These are phyloP conservation scores for Boleophthalmus pectinirostris DNA, from an alignment of 2,113 vertebrate genomes.

Conservation along the genomic window DNA sequence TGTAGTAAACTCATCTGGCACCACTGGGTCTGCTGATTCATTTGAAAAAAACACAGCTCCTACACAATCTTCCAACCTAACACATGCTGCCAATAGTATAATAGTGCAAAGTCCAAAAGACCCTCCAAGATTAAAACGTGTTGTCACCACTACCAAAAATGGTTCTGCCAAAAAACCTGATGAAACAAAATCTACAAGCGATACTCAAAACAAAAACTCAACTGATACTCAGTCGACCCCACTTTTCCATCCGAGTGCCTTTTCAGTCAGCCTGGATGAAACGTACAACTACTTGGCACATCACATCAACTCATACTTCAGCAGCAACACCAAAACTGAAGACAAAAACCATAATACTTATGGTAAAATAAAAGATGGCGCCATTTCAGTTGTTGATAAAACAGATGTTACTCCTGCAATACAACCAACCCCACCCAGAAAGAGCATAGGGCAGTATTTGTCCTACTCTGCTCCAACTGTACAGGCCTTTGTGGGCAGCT, in stretches of 20 bases:
- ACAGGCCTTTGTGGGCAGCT: constrained; percentile 93
- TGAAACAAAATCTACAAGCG: constrained; percentile 20
- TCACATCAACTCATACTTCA: constrained; percentile 93
- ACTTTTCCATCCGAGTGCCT: constrained; percentile 84
- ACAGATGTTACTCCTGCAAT: constrained; percentile 6
- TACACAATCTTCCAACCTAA: constrained; percentile 13
- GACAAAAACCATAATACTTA: constrained; percentile 53
- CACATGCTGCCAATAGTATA: constrained; percentile 4
- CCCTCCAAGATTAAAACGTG: constrained; percentile 56
- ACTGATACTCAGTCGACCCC: constrained; percentile 43
- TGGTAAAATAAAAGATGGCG: constrained; percentile 25
- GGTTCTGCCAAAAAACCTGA: constrained; percentile 38
- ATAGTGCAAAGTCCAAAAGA: constrained; percentile 39
- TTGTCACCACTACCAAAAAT: constrained; percentile 40
- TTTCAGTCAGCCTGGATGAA: constrained; percentile 87
- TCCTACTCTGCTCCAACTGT: constrained; percentile 87
- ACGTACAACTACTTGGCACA: constrained; percentile 87
- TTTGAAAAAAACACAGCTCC: constrained; percentile 31
- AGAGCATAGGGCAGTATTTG: constrained; percentile 87
- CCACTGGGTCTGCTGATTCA: constrained; percentile 15
- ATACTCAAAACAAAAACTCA: constrained; percentile 31
- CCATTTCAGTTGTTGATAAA: constrained; percentile 34
- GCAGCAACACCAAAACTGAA: constrained; percentile 70
- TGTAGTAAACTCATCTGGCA: constrained; percentile 5
- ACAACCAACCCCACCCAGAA: constrained; percentile 72